phyloP scores from a whole-genome alignment of 2,797 vertebrate genomes.

The Onychomys torridus region DNA sequence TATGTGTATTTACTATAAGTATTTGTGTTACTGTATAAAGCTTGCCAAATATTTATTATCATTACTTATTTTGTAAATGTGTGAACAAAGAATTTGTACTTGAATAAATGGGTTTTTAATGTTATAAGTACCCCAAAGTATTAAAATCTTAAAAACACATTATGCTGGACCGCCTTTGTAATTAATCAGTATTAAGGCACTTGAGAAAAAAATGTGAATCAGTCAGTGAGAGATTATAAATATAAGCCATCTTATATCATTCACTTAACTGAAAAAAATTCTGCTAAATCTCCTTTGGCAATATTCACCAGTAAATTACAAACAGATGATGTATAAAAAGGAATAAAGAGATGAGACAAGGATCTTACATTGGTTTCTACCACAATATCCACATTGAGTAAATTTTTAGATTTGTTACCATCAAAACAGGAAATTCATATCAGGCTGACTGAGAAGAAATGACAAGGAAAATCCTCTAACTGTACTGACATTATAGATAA shows the following conservation, averaged over 20 bases:
- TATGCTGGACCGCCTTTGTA: not conserved
- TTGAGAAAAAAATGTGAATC: slow-evolving; percentile 2
- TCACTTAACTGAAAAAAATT: slow-evolving; percentile 42
- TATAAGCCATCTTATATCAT: not conserved
- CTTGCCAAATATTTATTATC: slow-evolving; percentile 23
- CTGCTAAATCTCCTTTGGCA: not conserved
- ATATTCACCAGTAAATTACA: not conserved
- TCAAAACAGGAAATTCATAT: slow-evolving; percentile 82
- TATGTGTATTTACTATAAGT: not conserved
- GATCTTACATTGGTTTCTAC: slow-evolving; percentile 37
- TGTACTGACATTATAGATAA: not conserved
- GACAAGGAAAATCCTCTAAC: slow-evolving; percentile 4
- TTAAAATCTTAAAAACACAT: not conserved
- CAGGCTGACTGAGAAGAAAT: slow-evolving; percentile 80
- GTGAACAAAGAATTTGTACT: slow-evolving; percentile 18
- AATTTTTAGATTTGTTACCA: slow-evolving; percentile 74
- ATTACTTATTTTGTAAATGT: slow-evolving; percentile 28
- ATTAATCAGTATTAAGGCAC: slow-evolving; percentile 35
- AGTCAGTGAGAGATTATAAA: not conserved
- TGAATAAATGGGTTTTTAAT: not conserved
- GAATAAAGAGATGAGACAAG: not conserved
- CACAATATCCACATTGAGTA: slow-evolving; percentile 58
- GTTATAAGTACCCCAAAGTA: not conserved
- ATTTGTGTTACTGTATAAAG: not conserved
- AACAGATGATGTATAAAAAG: slow-evolving; percentile 12